Evolutionary conservation across 2,113 vertebrate species (phyloP), one percentile per base, ranked within the genome.

Genomic region (Anolis sagrei): DNA sequence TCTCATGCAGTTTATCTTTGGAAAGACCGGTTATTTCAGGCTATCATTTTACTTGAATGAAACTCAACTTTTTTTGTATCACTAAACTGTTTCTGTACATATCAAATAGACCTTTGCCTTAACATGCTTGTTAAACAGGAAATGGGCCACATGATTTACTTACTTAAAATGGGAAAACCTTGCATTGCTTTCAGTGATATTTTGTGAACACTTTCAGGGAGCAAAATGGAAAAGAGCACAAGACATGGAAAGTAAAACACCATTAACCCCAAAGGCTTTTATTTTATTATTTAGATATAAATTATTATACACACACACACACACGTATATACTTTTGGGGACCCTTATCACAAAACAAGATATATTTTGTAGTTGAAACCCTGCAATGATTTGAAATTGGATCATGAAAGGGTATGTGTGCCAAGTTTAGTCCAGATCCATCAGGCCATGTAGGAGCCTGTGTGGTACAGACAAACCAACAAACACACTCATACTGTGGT

Each of bases 1-100:
- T 34, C 44, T 51, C 73, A 85, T 86, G 64, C 82, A 78, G 27
- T 76, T 91, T 70, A 84, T 89, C 84, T 91, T 72, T 70, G 36
- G 84, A 82, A 54, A 83, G 88, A 77, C 73, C 79, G 87, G 80
- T 54, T 61, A 1, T 83, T 90, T 90, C 54, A 81, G 1, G 54
- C 39, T 0, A 0, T 44, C 87, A 13, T 83, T 87, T 51, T 81
- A 88, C 68, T 7, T 86, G 79, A 83, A 0, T 49, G 70, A 89
- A 62, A 48, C 13, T 88, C 0, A 0, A n/a, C 66, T 85, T 64
- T 84, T 0, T 0, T 5, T 88, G 54, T 58, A 58, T 13, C 14
- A 58, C 54, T 58, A 58, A 0, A n/a, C 70, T 86, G 73, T 83
- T 0, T 0, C 5, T 88, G 13, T 29, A 32, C 61, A 6, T 58